Evolutionary conservation across 2,888 invertebrate genomes (phyloP), one percentile per base, ranked within the genome.

Genomic region (Seira musarum): DNA sequence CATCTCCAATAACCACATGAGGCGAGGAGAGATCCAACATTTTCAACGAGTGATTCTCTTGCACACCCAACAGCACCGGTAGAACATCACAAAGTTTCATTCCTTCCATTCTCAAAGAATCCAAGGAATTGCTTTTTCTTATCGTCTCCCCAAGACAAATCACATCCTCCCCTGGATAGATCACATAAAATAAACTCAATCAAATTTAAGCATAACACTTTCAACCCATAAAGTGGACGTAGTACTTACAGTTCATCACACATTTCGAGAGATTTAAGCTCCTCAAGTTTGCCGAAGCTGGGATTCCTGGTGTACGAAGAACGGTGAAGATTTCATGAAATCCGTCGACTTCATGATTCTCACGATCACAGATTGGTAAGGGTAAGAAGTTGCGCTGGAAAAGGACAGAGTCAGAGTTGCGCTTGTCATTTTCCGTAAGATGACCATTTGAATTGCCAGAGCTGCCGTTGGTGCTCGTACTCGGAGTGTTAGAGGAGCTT

Each of bases 191-290:
- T n/a, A n/a, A n/a, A n/a, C n/a, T n/a, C n/a, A n/a, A n/a, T n/a
- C n/a, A n/a, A n/a, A n/a, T n/a, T n/a, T n/a, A n/a, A n/a, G n/a
- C 72, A 72, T 46, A 49, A 72, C 64, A 24, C 91, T 90, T 87
- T 91, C 91, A 86, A 91, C 90, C 68, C 90, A n/a, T n/a, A n/a
- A n/a, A n/a, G n/a, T n/a, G n/a, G n/a, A n/a, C n/a, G n/a, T n/a
- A n/a, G n/a, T n/a, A n/a, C n/a, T n/a, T n/a, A n/a, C n/a, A 87
- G 65, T 89, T 90, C 85, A 91, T 87, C 81, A 91, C 90, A 87
- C 91, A 91, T 87, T 91, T 91, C 85, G 90, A 91, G 82, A 91
- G 90, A 88, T 91, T 91, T 82, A 91, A 87, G 80, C 90, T 90
- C 85, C 90, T 89, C 79, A 91, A 88, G 85, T 90, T 90, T 85